Conservation (phyloP, 2,888 invertebrate genomes). For the Oxytorus armatus region DNA sequence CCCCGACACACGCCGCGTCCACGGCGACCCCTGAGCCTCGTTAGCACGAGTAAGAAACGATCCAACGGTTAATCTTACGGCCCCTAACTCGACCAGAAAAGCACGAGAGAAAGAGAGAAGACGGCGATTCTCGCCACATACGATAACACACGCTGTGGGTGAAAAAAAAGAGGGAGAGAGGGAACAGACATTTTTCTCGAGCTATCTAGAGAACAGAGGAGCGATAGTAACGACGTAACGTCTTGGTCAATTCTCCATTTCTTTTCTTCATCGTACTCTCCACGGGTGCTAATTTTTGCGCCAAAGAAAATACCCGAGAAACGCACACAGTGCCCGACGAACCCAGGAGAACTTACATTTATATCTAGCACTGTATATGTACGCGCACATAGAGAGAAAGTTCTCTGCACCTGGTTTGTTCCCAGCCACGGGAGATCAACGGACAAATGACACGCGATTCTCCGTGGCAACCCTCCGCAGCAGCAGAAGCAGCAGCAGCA, state of each 20-base stretch:
- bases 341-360: slow-evolving; percentile 26
- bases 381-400: slow-evolving; percentile 70
- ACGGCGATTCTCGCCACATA: slow-evolving; percentile 29
- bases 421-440: slow-evolving; percentile 82
- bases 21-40: slow-evolving; percentile 72
- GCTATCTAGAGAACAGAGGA: slow-evolving; percentile 17
- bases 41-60: slow-evolving; percentile 74
- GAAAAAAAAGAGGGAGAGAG: slow-evolving; percentile 5
- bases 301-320: slow-evolving; percentile 76
- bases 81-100: slow-evolving; percentile 57
- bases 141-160: too few species aligned
- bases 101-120: slow-evolving; percentile 30
- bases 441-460: slow-evolving; percentile 84
- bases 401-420: slow-evolving; percentile 77
- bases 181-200: slow-evolving; percentile 16
- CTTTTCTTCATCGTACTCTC: slow-evolving; percentile 52
- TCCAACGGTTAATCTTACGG: slow-evolving; percentile 76
- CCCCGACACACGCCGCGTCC: slow-evolving; percentile 56
- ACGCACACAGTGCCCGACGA: slow-evolving; percentile 36
- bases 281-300: slow-evolving; percentile 81
- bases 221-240: slow-evolving; percentile 49
- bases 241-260: slow-evolving; percentile 55
- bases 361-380: slow-evolving; percentile 11
- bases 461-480: slow-evolving; percentile 70
- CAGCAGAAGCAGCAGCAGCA: slow-evolving; percentile 50